Percentiles rank a stretch among this genome's conserved stretches.
Conservation (phyloP, 2,797 vertebrate species). For the Echiichthys vipera region DNA sequence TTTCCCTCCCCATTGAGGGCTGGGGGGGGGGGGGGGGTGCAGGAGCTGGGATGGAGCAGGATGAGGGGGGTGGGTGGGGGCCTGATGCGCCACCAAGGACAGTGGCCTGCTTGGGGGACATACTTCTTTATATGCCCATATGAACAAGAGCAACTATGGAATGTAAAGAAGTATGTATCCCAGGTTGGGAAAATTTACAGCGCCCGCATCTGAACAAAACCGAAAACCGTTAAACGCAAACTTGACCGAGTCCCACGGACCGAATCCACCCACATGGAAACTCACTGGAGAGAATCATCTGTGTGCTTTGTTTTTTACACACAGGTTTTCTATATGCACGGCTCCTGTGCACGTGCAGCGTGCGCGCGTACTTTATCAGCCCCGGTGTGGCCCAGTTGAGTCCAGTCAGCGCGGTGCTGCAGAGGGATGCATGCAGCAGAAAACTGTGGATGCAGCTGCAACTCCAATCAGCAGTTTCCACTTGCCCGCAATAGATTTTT, state of each 20-base stretch:
- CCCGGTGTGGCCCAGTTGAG: conserved; percentile 49
- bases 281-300: neutral
- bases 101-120: conserved; percentile 94
- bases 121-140: conserved; percentile 99
- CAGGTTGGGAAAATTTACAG: conserved; percentile 87
- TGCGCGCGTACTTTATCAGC: neutral
- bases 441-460: conserved; percentile 60
- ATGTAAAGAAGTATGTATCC: conserved; percentile 99
- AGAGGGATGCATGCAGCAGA: conserved; percentile 45
- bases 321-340: neutral
- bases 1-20: conserved; percentile 46
- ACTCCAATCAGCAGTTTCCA: conserved; percentile 60
- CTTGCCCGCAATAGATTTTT: conserved; percentile 42
- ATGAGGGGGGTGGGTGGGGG: neutral
- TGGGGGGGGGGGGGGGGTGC: neutral
- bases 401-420: conserved; percentile 53
- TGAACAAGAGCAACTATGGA: conserved; percentile 98
- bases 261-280: neutral
- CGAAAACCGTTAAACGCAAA: neutral
- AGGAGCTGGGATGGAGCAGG: neutral
- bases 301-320: neutral
- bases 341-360: neutral
- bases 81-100: conserved; percentile 69
- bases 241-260: conserved; percentile 1
- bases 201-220: conserved; percentile 45